Evolutionary conservation across 2,113 vertebrate species (phyloP), one percentile per base, ranked within the genome.

Genomic region (Nibea coibor): DNA sequence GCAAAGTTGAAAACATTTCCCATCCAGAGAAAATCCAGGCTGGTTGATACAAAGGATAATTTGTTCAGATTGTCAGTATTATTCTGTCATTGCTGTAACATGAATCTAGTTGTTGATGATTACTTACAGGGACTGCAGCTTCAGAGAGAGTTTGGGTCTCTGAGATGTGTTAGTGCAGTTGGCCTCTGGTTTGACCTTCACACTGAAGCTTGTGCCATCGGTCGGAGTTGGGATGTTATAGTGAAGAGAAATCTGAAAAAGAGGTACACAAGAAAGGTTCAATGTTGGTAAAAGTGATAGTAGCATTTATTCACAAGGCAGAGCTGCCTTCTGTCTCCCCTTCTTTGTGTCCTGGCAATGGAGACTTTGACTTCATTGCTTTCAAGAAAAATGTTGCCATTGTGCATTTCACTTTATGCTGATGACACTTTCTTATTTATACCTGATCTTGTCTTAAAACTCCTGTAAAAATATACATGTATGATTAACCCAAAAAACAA

Each of bases 181-280:
- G 2, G 75, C 39, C 9, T 71, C 53, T 5, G 67, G 5, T 12
- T 8, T 35, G 10, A 85, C 76, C 19, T 59, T 1, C 43, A 93
- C 51, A 0, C 17, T 80, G 31, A 95, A 17, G 24, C 65, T 81
- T 4, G 62, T 47, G 45, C 1, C 35, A 3, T 56, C 28, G 35
- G 51, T 1, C 5, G 88, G 89, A 76, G 92, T 89, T 10, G 93
- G 94, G 70, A 94, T 80, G 81, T 94, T 94, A 75, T 93, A 94
- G 66, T 72, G 56, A 16, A 91, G 63, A 53, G 91, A 75, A 72
- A 93, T 64, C 93, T 95, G 84, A 10, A 26, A 75, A 64, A 75
- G 4, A 35, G 7, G 12, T 0, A 26, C 7, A 76, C 11, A 6
- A 45, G 43, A 4, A 56, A 48, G 2, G 0, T 17, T 48, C 56